Base-by-base conservation (phyloP, 2,888 invertebrate species). In the Ceraclea dissimilis region DNA sequence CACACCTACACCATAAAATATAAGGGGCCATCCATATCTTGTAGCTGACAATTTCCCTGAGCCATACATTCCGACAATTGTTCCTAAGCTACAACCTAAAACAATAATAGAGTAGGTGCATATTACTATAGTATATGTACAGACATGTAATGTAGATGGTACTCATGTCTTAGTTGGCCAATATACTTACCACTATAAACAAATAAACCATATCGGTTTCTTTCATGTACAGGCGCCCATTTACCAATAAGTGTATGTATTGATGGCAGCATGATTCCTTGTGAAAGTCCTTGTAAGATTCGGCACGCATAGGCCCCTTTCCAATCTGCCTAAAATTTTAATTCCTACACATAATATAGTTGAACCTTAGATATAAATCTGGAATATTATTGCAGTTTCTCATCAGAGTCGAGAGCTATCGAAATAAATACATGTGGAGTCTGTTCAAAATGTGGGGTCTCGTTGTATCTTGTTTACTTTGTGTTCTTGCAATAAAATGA, bases 71-170 rank as follows among this genome's bases (percentile, higher is more conserved):
- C 83, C 79, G 18, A 87, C 68, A 1, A 86, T 83, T 0, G 84
- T 84, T 1, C 89, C 89, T 2, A 87, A 70, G 67, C 83, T 83
- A 1, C 79, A 73, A 1, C 86, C 87, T 67, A 78, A 22, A 54
- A 54, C 13, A n/a, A 49, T 5, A 47, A 26, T 26, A 6, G 26
- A 26, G 26, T 26, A 43, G 4, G 5, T 43, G 10, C 26, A 26
- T 26, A 26, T 26, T 26, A n/a, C n/a, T 26, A 26, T 6, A 26
- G 10, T 26, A 26, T 26, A 10, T 26, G 26, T 6, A 26, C 4
- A 26, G 4, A 26, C 26, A 26, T 10, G 26, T 26, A 26, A 26
- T 26, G 26, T 10, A 6, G 26, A 26, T n/a, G n/a, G n/a, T n/a
- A n/a, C n/a, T n/a, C n/a, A n/a, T n/a, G n/a, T n/a, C n/a, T n/a